phyloP scores from a whole-genome alignment of 2,888 invertebrate genomes.

The Himalopsyche anomala region DNA sequence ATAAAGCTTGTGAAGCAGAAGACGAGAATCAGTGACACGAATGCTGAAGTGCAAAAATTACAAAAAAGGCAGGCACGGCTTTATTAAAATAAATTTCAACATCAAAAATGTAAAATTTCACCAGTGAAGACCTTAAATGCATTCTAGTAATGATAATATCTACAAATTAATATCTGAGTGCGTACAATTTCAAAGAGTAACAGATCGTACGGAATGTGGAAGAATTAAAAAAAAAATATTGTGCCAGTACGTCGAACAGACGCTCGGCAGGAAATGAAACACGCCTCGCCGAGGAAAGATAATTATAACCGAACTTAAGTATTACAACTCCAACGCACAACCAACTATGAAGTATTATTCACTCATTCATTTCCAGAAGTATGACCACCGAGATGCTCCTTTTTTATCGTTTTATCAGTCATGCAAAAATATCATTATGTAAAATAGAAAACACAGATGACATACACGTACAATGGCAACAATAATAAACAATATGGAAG shows the following conservation, averaged over 20 bases:
- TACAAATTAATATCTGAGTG: not conserved
- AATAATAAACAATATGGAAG: too few species aligned
- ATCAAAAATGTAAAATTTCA: not conserved
- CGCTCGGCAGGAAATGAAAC: not conserved
- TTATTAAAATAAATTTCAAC: too few species aligned
- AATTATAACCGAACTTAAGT: conserved; percentile 28
- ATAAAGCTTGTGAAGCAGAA: conserved; percentile 22
- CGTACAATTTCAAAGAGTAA: not conserved
- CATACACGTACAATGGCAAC: too few species aligned
- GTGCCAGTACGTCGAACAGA: not conserved
- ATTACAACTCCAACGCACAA: conserved; percentile 59
- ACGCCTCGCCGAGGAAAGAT: not conserved
- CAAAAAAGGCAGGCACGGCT: not conserved
- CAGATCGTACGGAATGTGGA: conserved; percentile 50
- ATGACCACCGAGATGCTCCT: not conserved
- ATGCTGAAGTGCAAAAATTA: not conserved
- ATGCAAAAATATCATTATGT: too few species aligned
- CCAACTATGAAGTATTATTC: conserved; percentile 61
- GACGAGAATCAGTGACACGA: not conserved
- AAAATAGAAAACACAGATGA: too few species aligned
- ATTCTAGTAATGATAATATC: conserved; percentile 8
- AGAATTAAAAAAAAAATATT: not conserved
- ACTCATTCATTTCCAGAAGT: conserved; percentile 21
- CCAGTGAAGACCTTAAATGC: conserved; percentile 22
- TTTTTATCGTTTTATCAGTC: conserved; percentile 22